Evolutionary conservation across 2,888 invertebrate genomes (phyloP).

Genomic region (Nephrotoma flavescens): DNA sequence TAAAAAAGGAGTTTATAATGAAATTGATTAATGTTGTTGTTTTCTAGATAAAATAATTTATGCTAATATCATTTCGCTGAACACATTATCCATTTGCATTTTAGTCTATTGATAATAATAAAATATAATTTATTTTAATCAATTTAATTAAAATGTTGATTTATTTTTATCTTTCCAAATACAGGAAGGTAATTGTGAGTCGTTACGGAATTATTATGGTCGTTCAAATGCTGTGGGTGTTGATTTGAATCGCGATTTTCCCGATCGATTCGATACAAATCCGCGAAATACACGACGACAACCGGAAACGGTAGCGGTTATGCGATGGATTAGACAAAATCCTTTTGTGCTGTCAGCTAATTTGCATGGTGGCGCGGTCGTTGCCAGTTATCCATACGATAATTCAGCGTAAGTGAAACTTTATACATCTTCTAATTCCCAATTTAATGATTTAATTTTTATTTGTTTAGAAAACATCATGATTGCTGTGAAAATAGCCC

Average conservation of each 20-base stretch:
- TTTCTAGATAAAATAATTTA: not conserved
- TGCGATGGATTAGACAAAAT: slow-evolving; percentile 73
- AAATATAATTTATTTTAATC: not conserved
- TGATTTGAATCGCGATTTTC: slow-evolving; percentile 86
- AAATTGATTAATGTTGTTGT: not conserved
- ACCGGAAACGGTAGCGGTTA: slow-evolving; percentile 77
- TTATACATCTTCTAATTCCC: slow-evolving; percentile 1
- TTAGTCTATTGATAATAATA: not conserved
- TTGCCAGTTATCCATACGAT: slow-evolving; percentile 96
- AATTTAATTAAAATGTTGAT: not conserved
- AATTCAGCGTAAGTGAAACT: slow-evolving; percentile 49
- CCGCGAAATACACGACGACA: slow-evolving; percentile 40
- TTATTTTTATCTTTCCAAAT: slow-evolving; percentile 20
- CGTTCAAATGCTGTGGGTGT: slow-evolving; percentile 65
- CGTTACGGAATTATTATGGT: slow-evolving; percentile 48
- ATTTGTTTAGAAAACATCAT: slow-evolving; percentile 30
- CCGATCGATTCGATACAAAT: slow-evolving; percentile 60
- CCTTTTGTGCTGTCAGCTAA: slow-evolving; percentile 91
- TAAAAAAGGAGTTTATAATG: not conserved
- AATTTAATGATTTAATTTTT: not conserved
- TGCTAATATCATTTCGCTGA: not conserved
- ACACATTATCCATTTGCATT: not conserved
- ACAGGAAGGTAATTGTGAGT: slow-evolving; percentile 67
- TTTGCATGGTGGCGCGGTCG: slow-evolving; percentile 91
- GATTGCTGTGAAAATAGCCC: slow-evolving; percentile 58